Evolutionary conservation across 1,140 invertebrate genomes (phyloP), one percentile per base, ranked within the genome.

Genomic region (Neodiprion fabricii): DNA sequence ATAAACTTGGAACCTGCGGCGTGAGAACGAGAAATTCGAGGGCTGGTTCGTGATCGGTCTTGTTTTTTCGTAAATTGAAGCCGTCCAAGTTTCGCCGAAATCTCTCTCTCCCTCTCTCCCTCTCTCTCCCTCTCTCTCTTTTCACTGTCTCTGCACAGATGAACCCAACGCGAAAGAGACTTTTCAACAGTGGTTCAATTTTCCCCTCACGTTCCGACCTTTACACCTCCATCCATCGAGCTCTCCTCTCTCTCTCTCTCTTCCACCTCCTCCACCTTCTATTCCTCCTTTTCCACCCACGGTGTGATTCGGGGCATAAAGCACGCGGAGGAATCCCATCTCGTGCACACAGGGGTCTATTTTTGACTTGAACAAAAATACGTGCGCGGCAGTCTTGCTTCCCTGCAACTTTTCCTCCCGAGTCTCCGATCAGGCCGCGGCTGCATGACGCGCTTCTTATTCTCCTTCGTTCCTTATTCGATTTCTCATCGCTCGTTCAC

Each of bases 41-140:
- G 28, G 1, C 28, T 40, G 28, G 28, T 40, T 40, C 28, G 5
- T 40, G 5, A 5, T 40, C 28, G 5, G 2, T 40, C 28, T 74
- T 49, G 61, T 14, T 65, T 48, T 50, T 21, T 73, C 76, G 66
- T 12, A 21, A 21, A 14, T 70, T 14, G 1, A 70, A 12, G 1
- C 21, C 48, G 4, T 12, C 17, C 48, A 23, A 7, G 2, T 40
- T 40, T 40, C 28, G 2, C 28, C 28, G 17, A 21, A 21, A 21
- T 21, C 17, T 21, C 17, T 21, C 53, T 61, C 14, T 21, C 72
- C 71, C 72, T 0, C 23, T 73, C 72, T 73, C 72, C 71, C 72
- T 21, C 72, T 73, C 53, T 73, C 48, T 66, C 53, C 71, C 53
- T 73, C 48, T 66, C 53, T 73, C 23, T 14, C 17, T 73, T 9